phyloP scores from a whole-genome alignment of 2,113 vertebrate genomes.

The Taurulus bubalis region DNA sequence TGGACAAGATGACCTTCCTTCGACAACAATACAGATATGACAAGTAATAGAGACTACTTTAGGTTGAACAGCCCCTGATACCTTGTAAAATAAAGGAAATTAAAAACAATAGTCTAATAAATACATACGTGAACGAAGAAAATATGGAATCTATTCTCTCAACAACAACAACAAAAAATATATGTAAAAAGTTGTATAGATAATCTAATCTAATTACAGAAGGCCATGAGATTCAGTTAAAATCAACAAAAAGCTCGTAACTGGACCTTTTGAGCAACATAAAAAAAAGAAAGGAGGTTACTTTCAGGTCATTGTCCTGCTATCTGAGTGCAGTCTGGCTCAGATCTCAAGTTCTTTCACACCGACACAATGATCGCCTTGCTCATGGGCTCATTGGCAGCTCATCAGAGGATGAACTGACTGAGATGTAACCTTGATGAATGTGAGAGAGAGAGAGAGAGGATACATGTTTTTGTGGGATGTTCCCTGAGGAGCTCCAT shows the following conservation, averaged over 20 bases:
- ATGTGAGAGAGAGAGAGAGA: background rate
- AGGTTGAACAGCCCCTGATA: no score
- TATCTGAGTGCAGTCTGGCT: background rate
- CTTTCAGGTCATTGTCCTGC: background rate
- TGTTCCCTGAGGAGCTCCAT: background rate
- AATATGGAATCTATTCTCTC: background rate
- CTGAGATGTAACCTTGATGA: constrained; percentile 13
- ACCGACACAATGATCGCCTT: constrained; percentile 2
- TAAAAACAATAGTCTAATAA: background rate
- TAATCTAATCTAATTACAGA: background rate
- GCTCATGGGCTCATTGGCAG: background rate
- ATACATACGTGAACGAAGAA: background rate
- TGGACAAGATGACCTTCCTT: background rate
- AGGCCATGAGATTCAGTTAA: background rate
- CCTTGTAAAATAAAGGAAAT: background rate
- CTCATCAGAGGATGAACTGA: constrained; percentile 8
- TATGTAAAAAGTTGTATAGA: background rate
- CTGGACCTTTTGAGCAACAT: background rate
- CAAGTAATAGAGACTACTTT: no score
- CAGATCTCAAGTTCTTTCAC: constrained; percentile 5
- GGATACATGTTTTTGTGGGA: background rate
- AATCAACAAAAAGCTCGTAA: background rate
- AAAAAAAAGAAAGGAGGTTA: background rate
- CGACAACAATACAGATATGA: background rate
- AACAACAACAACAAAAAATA: background rate